Conservation (phyloP, 2,888 invertebrate species). For the Priocnemis perturbator region DNA sequence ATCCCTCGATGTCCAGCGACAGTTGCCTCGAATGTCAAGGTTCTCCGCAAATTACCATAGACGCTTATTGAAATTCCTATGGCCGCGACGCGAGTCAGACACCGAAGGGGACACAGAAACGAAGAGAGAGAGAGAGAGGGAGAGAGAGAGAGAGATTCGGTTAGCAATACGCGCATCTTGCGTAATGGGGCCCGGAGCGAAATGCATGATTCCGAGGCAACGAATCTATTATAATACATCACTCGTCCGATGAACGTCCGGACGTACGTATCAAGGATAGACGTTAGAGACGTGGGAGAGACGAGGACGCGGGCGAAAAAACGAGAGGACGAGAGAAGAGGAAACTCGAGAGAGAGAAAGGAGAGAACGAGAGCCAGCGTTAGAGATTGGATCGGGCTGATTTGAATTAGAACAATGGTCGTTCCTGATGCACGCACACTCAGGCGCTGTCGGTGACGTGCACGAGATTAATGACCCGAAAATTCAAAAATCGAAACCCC, state of each 20-base stretch:
- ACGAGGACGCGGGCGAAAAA: constrained; percentile 11
- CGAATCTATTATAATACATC: constrained; percentile 61
- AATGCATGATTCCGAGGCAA: constrained; percentile 53
- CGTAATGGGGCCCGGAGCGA: constrained; percentile 47
- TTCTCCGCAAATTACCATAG: constrained; percentile 53
- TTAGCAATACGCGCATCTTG: constrained; percentile 49
- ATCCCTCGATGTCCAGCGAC: constrained; percentile 22
- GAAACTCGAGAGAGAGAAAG: constrained; percentile 14
- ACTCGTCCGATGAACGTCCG: constrained; percentile 41
- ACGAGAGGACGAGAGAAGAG: constrained; percentile 20
- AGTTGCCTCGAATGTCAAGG: constrained; percentile 60
- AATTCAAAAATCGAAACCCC: constrained; percentile 66
- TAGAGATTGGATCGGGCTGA: constrained; percentile 58
- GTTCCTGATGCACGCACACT: constrained; percentile 52
- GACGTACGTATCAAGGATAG: constrained; percentile 22
- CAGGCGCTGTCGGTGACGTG: constrained; percentile 59
- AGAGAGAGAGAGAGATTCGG: constrained; percentile 31
- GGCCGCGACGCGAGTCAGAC: constrained; percentile 38
- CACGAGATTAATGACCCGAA: constrained; percentile 67
- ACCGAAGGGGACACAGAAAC: background rate
- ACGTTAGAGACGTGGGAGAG: background rate
- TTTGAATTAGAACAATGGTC: constrained; percentile 68
- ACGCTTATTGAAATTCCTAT: constrained; percentile 54
- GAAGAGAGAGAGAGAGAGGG: constrained; percentile 13
- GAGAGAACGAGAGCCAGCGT: constrained; percentile 39